Conservation (phyloP, 1,140 invertebrate genomes). For the Scylla paramamosain region DNA sequence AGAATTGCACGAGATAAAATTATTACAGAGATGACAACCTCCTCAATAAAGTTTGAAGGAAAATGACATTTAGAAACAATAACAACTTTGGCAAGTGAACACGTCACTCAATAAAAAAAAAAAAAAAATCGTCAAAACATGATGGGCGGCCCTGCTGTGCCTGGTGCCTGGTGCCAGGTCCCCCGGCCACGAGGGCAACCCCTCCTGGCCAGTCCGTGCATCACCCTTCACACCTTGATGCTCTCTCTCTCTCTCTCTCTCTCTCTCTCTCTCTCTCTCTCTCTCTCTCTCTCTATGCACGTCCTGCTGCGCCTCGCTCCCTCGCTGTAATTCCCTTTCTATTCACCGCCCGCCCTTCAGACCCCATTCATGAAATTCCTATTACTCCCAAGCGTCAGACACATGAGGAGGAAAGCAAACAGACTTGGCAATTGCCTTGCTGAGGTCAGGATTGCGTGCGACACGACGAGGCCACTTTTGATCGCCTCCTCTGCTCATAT, state of each 20-base stretch:
- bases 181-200: not conserved
- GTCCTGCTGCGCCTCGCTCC: not conserved
- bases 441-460: not conserved
- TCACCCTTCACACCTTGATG: not conserved
- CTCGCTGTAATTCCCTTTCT: not conserved
- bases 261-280: no score
- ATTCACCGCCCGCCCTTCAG: not conserved
- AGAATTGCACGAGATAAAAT: no score
- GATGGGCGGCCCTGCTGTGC: not conserved
- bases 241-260: not conserved
- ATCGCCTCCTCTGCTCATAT: not conserved
- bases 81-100: no score
- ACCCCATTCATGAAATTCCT: conserved; percentile 14
- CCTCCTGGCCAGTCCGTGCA: not conserved
- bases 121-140: not conserved
- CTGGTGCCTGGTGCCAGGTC: not conserved
- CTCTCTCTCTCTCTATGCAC: not conserved
- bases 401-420: conserved; percentile 11
- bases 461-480: not conserved
- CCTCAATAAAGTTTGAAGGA: no score
- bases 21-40: no score
- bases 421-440: not conserved
- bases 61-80: no score
- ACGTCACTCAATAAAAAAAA: no score
- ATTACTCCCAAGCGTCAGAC: not conserved